Evolutionary conservation across 2,888 invertebrate genomes (phyloP).

Genomic region (Himalopsyche tibetana): DNA sequence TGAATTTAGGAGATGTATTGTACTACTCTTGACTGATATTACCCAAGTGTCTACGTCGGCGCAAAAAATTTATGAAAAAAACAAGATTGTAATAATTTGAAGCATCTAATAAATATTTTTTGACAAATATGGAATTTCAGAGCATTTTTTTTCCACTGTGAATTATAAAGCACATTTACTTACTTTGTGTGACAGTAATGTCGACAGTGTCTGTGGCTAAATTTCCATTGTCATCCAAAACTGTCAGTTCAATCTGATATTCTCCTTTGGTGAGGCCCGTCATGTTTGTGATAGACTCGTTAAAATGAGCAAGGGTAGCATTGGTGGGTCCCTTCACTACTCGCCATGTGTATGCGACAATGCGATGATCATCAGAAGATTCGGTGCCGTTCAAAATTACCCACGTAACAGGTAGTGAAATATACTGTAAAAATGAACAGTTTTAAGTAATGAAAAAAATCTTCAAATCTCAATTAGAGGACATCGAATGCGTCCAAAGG

Average conservation of each 20-base stretch:
- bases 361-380: conserved; percentile 89
- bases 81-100: too few relatives aligned
- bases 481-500: not conserved
- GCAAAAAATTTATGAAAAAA: too few relatives aligned
- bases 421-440: conserved; percentile 76
- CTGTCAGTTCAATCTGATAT: conserved; percentile 88
- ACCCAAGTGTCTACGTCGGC: too few relatives aligned
- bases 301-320: conserved; percentile 76
- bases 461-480: conserved; percentile 31
- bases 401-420: conserved; percentile 90
- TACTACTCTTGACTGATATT: not conserved
- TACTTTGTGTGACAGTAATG: conserved; percentile 91
- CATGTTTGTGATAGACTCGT: conserved; percentile 85
- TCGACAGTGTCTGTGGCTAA: conserved; percentile 84
- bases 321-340: conserved; percentile 84
- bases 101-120: too few relatives aligned
- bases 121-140: too few relatives aligned
- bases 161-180: conserved; percentile 69
- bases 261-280: conserved; percentile 89
- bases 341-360: conserved; percentile 90
- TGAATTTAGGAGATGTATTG: too few relatives aligned
- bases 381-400: conserved; percentile 86
- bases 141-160: too few relatives aligned
- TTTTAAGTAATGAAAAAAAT: conserved; percentile 47
- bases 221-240: conserved; percentile 90